Percentiles rank a stretch among this genome's conserved stretches.
Evolutionary conservation across 2,113 vertebrate species (phyloP).

Genomic region (Lipophrys pholis): DNA sequence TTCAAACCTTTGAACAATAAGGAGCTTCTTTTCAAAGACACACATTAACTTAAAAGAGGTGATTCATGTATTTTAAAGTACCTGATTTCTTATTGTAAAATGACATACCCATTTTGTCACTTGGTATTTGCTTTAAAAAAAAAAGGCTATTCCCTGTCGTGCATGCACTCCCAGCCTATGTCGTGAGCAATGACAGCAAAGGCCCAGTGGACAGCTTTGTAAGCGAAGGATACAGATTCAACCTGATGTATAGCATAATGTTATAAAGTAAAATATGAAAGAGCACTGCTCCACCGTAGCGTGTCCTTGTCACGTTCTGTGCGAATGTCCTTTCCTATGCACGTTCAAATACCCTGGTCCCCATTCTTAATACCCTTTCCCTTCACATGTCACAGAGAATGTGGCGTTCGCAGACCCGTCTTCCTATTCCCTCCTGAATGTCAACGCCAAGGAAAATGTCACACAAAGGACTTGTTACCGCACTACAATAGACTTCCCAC

Average conservation of each 20-base stretch:
- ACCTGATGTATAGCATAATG: slow-evolving; percentile 66
- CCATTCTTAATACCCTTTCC: slow-evolving; percentile 79
- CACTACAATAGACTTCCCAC: slow-evolving; percentile 78
- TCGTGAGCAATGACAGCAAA: slow-evolving; percentile 19
- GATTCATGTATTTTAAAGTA: not conserved
- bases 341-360: slow-evolving; percentile 70
- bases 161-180: slow-evolving; percentile 16
- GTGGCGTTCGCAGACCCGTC: slow-evolving; percentile 63
- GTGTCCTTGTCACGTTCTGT: slow-evolving; percentile 79
- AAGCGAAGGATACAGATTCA: slow-evolving; percentile 57
- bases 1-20: no score
- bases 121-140: slow-evolving; percentile 4
- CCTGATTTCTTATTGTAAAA: slow-evolving; percentile 7
- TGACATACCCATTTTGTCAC: slow-evolving; percentile 3
- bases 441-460: slow-evolving; percentile 80
- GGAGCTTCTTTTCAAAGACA: not conserved
- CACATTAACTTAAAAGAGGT: slow-evolving; percentile 8
- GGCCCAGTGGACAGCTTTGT: slow-evolving; percentile 51
- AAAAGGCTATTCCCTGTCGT: slow-evolving; percentile 10
- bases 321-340: slow-evolving; percentile 73
- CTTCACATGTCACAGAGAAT: slow-evolving; percentile 78
- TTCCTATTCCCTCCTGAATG: slow-evolving; percentile 82
- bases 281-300: slow-evolving; percentile 57
- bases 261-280: slow-evolving; percentile 73
- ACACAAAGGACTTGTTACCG: slow-evolving; percentile 81